Evolutionary conservation across 2,113 vertebrate genomes (phyloP), one percentile per base, ranked within the genome.

Genomic region (Poeciliopsis occidentalis): DNA sequence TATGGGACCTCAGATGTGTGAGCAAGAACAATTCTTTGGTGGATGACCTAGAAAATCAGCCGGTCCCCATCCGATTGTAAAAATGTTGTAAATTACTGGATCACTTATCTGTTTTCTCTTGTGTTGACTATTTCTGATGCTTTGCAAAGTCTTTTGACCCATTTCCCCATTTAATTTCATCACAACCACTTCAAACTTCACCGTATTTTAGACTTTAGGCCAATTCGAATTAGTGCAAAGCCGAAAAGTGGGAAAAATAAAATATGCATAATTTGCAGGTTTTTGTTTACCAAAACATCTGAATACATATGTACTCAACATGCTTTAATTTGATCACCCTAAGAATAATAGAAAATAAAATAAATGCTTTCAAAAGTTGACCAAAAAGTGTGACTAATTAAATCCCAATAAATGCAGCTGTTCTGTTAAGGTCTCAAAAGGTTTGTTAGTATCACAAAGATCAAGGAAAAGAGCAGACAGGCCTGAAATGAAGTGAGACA

Each of bases 1-100:
- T 71, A 34, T 89, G 64, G 71, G 77, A 66, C 57, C 26, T 57
- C 13, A 3, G 51, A 12, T 2, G 34, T 69, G 57, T 73, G 24
- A 60, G n/a, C 60, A 51, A 41, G 72, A 51, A 57, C 67, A 66
- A 60, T 67, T 22, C 75, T 12, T 68, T 72, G 34, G 3, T 31
- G 27, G 51, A 73, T 78, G 67, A 29, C 37, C 39, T 60, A 64
- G 24, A 7, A 2, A 68, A 32, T 29, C 17, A 30, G 22, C 12
- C 7, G 6, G 39, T 51, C 8, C 31, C 26, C 26, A 12, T 61
- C 69, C 68, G 17, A 13, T 32, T 73, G 5, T 67, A 19, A 26
- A 67, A 26, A 4, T 61, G 6, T 54, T 29, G 65, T 65, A 54
- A 73, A 75, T 61, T 51, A 11, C 31, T 60, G 41, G n/a, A 26